Conservation (phyloP, 2,888 invertebrate species). For the Gortyna flavago region DNA sequence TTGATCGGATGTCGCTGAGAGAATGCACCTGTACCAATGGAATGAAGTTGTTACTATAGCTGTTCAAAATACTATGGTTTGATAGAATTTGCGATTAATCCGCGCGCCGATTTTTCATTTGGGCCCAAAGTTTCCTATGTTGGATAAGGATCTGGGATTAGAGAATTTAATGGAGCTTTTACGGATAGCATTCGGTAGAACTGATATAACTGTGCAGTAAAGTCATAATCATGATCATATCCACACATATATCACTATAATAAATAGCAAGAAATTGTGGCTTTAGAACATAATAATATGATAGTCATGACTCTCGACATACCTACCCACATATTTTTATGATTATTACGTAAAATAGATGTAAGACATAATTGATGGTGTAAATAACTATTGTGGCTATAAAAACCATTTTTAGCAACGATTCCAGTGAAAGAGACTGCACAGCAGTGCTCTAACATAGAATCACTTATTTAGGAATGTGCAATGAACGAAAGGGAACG, state of each 20-base stretch:
- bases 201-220: not conserved
- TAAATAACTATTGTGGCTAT: constrained; percentile 2
- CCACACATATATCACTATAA: not conserved
- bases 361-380: constrained; percentile 17
- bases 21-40: constrained; percentile 35
- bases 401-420: constrained; percentile 26
- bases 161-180: not conserved
- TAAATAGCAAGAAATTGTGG: not conserved
- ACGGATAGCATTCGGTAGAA: not conserved
- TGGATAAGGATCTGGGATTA: not conserved
- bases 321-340: not conserved
- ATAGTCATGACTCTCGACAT: not conserved
- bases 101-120: not conserved
- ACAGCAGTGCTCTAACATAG: not conserved
- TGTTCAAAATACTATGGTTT: not conserved
- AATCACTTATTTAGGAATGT: not conserved
- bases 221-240: not conserved
- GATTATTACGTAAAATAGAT: constrained; percentile 25
- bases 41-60: not conserved
- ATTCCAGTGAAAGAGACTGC: constrained; percentile 20
- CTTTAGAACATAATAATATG: not conserved
- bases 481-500: constrained; percentile 39
- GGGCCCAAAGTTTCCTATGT: not conserved
- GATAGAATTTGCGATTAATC: not conserved
- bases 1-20: constrained; percentile 88